Conservation (phyloP, 2,888 invertebrate genomes). For the Formica aserva region DNA sequence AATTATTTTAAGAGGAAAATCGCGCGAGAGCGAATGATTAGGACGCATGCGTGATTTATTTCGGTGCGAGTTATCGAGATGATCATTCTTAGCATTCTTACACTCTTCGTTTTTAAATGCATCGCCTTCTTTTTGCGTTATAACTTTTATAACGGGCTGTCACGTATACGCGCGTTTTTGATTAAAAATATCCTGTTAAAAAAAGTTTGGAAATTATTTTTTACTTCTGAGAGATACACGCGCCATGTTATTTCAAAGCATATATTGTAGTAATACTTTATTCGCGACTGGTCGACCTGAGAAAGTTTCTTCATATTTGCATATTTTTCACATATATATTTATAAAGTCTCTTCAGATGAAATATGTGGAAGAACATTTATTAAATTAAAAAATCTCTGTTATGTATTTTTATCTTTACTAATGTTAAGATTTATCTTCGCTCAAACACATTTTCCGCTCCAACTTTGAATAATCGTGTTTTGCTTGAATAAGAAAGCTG, state of each 20-base stretch:
- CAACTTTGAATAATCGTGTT: background rate
- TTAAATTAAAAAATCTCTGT: background rate
- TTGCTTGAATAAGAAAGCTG: background rate
- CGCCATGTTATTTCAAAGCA: background rate
- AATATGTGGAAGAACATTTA: constrained; percentile 4
- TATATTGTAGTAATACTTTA: background rate
- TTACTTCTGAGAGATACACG: background rate
- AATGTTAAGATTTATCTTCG: background rate
- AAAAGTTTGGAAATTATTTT: background rate
- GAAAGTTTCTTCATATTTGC: constrained; percentile 34
- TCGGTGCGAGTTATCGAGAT: background rate
- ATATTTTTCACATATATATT: constrained; percentile 4
- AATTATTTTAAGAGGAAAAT: constrained; percentile 21
- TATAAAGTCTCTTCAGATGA: constrained; percentile 24
- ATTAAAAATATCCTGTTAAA: background rate
- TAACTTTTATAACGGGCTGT: background rate
- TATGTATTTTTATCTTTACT: background rate
- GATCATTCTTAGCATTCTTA: background rate
- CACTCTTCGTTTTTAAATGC: background rate
- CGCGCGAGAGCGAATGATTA: constrained; percentile 14
- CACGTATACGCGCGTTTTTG: background rate
- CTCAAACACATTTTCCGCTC: background rate
- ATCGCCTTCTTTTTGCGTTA: background rate
- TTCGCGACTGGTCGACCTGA: background rate
- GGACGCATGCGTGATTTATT: background rate